Base-by-base conservation (phyloP, 2,797 vertebrate species). In the Apodemus agrarius region DNA sequence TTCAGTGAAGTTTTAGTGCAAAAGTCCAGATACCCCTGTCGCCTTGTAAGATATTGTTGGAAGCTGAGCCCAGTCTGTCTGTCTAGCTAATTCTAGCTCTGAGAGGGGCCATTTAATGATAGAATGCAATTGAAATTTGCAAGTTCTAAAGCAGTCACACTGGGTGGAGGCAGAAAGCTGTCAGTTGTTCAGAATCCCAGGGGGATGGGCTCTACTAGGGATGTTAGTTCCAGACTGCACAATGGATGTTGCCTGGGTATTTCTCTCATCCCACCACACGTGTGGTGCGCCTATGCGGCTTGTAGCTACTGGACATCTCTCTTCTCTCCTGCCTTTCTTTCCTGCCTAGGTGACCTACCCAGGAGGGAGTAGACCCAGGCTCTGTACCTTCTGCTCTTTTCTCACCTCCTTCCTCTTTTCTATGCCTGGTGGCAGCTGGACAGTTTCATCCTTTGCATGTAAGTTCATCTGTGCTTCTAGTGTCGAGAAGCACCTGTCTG, bases 381-480 rank as follows among this genome's bases (percentile, higher is more conserved):
- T 98, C 97, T 98, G 97, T 99, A 98, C 92, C 96, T 98, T 98
- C 96, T 98, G 98, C 97, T 98, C 98, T 98, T 98, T 98, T 98
- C 94, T 98, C 96, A 98, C 94, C 98, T 98, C 98, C 98, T 99
- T 98, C 98, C 98, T 99, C 98, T 99, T 98, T 98, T 98, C 98
- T 98, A 96, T 97, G 98, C 98, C 98, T 97, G 97, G 87, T 59
- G 93, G 98, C 98, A 99, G 96, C 98, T 98, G 98, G 98, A 98
- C 98, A 98, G 97, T 98, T 98, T 98, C 98, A 98, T 96, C 98
- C 98, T 98, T 98, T 98, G 98, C 98, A 98, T 99, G 98, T 99
- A 99, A 99, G 98, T 99, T 98, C 97, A 98, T 97, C 98, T 97
- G 92, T 98, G 97, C 98, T 98, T 93, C 97, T 97, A n/a, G 96